Evolutionary conservation across 1,140 invertebrate genomes (phyloP).

Genomic region (Hyposmocoma kahamanoa): DNA sequence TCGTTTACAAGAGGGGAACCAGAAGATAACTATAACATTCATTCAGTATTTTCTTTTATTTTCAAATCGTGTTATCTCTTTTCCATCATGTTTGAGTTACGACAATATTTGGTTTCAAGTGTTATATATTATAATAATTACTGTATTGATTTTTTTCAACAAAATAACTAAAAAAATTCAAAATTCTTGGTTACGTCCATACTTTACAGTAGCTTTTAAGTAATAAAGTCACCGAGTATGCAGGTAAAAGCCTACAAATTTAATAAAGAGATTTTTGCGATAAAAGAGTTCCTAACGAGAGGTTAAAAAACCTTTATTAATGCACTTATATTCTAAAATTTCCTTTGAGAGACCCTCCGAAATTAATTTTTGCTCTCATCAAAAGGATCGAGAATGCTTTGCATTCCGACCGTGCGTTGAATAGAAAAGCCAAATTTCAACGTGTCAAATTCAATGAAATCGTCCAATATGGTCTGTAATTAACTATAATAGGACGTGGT

Average conservation of each 20-base stretch:
- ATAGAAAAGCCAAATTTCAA: conserved; percentile 48
- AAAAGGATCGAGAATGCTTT: conserved; percentile 56
- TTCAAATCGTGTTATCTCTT: too few species aligned
- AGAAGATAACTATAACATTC: too few species aligned
- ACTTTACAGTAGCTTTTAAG: conserved; percentile 32
- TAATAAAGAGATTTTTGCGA: conserved; percentile 60
- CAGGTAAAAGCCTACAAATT: conserved; percentile 57
- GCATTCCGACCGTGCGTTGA: conserved; percentile 52
- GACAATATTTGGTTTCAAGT: too few species aligned
- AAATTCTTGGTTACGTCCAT: too few species aligned
- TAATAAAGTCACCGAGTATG: conserved; percentile 49
- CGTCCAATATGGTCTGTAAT: conserved; percentile 37
- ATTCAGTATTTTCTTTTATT: too few species aligned
- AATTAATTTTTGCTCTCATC: conserved; percentile 68
- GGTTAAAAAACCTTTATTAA: conserved; percentile 63
- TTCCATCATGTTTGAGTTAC: too few species aligned
- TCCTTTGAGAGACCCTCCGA: conserved; percentile 62
- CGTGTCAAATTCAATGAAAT: conserved; percentile 47
- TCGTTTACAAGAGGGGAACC: too few species aligned
- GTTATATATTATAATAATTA: too few species aligned
- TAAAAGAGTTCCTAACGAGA: conserved; percentile 47
- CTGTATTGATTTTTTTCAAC: too few species aligned
- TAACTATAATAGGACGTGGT: conserved; percentile 34
- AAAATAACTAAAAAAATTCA: too few species aligned
- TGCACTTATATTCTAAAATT: conserved; percentile 69